Evolutionary conservation across 2,888 invertebrate species (phyloP).

Genomic region (Embidobia sp.): DNA sequence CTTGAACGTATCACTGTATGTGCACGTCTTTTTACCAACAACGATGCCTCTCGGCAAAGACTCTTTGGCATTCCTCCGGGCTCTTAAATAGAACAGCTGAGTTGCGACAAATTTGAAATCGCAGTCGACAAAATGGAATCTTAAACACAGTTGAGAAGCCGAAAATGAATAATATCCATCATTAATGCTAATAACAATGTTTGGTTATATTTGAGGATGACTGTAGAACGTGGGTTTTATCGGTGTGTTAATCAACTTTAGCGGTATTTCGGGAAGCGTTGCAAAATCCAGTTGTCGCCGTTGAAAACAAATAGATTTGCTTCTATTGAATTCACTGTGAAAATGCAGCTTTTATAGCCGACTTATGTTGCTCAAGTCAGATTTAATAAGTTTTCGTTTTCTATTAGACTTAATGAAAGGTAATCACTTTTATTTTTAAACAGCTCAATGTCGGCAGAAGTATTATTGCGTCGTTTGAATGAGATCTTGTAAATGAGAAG

Average conservation of each 20-base stretch:
- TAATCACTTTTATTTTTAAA: too few relatives aligned
- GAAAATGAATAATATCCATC: conserved; percentile 42
- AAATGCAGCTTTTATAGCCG: too few relatives aligned
- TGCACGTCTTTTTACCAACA: conserved; percentile 21
- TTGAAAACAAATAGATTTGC: too few relatives aligned
- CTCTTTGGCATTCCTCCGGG: conserved; percentile 36
- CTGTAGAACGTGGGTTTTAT: conserved; percentile 15
- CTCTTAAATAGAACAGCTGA: conserved; percentile 45
- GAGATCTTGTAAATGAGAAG: too few relatives aligned
- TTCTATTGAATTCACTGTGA: too few relatives aligned
- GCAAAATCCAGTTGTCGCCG: too few relatives aligned
- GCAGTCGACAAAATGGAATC: conserved; percentile 29
- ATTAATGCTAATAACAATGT: conserved; percentile 38
- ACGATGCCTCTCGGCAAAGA: conserved; percentile 19
- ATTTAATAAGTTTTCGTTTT: too few relatives aligned
- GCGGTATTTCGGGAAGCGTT: conserved; percentile 2
- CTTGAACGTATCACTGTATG: conserved; percentile 34
- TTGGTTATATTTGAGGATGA: conserved; percentile 42
- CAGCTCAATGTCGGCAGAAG: too few relatives aligned
- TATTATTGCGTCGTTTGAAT: too few relatives aligned
- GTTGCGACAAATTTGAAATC: conserved; percentile 31
- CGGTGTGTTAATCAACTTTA: conserved; percentile 24
- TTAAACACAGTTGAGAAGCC: conserved; percentile 33
- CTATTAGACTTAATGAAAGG: too few relatives aligned
- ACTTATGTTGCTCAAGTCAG: too few relatives aligned